These are phyloP conservation scores for Chascanopsetta lugubris DNA, from an alignment of 2,113 vertebrate genomes.

Conservation along the genomic window DNA sequence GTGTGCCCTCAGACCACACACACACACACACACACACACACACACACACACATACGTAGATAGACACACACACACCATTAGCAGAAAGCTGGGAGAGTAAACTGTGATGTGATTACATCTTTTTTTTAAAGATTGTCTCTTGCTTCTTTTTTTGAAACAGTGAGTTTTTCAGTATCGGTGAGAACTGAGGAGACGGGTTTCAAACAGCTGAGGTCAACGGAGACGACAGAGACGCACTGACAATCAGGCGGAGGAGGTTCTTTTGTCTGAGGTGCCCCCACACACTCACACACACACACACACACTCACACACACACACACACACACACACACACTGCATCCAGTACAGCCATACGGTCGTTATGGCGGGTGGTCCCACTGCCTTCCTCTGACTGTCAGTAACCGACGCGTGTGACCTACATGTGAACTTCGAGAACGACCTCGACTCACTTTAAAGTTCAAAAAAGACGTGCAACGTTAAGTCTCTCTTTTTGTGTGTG, in stretches of 20 bases:
- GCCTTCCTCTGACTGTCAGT: conserved; percentile 10
- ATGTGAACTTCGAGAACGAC: conserved; percentile 41
- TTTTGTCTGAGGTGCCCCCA: conserved; percentile 35
- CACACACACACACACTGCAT: conserved; percentile 20
- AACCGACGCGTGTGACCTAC: conserved; percentile 31
- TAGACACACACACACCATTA: conserved; percentile 44
- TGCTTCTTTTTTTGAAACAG: conserved; percentile 70
- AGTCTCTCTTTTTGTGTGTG: conserved; percentile 65
- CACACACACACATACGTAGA: conserved; percentile 34
- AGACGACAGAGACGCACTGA: conserved; percentile 6
- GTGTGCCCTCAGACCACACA: conserved; percentile 56
- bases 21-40: conserved; percentile 29
- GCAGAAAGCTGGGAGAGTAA: conserved; percentile 72
- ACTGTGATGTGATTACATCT: conserved; percentile 74
- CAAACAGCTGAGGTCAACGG: conserved; percentile 39
- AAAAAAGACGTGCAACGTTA: conserved; percentile 68
- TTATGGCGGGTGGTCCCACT: background rate
- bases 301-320: conserved; percentile 22
- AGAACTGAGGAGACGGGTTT: conserved; percentile 42
- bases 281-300: conserved; percentile 19
- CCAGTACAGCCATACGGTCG: conserved; percentile 28
- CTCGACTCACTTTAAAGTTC: conserved; percentile 19
- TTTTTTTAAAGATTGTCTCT: conserved; percentile 83
- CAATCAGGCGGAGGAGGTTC: conserved; percentile 13
- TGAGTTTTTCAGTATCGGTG: background rate